These are phyloP conservation scores for Schizothorax lantsangensis DNA, from an alignment of 2,797 vertebrate genomes.

Conservation along the genomic window DNA sequence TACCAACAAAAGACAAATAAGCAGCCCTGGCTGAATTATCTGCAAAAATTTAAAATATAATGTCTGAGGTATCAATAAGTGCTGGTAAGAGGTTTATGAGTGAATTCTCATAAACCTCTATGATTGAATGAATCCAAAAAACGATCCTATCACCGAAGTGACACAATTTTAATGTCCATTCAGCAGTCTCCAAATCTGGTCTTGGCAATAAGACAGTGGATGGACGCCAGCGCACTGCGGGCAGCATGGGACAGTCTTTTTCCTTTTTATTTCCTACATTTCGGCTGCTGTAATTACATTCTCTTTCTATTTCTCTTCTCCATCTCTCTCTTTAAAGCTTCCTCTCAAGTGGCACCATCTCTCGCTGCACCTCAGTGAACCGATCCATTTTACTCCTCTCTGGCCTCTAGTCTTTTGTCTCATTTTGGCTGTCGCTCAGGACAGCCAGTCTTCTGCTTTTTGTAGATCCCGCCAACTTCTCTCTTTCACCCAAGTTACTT, in stretches of 20 bases:
- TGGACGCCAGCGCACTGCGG: constrained; percentile 25
- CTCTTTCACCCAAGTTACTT: constrained; percentile 22
- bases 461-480: constrained; percentile 14
- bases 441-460: constrained; percentile 36
- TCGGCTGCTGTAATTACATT: constrained; percentile 38
- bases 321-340: constrained; percentile 21
- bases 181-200: constrained; percentile 39
- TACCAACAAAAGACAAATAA: neutral
- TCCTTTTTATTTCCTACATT: constrained; percentile 29
- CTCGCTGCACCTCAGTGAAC: constrained; percentile 18
- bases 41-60: neutral
- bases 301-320: constrained; percentile 33
- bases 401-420: constrained; percentile 25
- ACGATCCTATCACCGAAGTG: constrained; percentile 22
- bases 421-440: constrained; percentile 36
- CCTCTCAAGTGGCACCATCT: constrained; percentile 6
- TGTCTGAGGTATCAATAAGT: neutral
- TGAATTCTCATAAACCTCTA: neutral
- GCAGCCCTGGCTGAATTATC: neutral
- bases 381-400: constrained; percentile 20
- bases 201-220: constrained; percentile 22
- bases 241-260: constrained; percentile 42
- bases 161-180: constrained; percentile 49
- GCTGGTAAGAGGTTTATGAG: neutral
- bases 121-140: neutral